These are phyloP conservation scores for Fragum whitleyi DNA, from an alignment of 2,888 invertebrate genomes.

Conservation along the genomic window DNA sequence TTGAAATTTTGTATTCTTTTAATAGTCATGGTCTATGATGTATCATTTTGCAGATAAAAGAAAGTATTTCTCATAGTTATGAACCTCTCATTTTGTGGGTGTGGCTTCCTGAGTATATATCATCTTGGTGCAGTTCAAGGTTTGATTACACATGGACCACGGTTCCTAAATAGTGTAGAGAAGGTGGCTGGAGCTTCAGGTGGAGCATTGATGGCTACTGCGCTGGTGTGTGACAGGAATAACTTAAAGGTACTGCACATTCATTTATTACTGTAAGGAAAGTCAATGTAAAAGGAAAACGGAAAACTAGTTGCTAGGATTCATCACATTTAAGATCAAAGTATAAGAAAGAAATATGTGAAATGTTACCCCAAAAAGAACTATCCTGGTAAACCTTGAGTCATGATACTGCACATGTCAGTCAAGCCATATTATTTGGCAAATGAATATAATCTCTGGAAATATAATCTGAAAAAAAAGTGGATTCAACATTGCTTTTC, in stretches of 20 bases:
- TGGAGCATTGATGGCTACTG: slow-evolving; percentile 95
- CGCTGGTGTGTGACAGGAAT: slow-evolving; percentile 84
- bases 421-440: too few species aligned
- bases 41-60: neutral
- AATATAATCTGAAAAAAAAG: too few species aligned
- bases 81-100: slow-evolving; percentile 96
- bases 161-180: slow-evolving; percentile 87
- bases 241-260: slow-evolving; percentile 64
- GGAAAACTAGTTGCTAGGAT: neutral
- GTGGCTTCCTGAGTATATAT: slow-evolving; percentile 99
- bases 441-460: too few species aligned
- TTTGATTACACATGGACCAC: slow-evolving; percentile 97
- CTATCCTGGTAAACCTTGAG: too few species aligned
- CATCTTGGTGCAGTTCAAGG: slow-evolving; percentile 99
- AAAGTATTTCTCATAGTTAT: slow-evolving; percentile 26
- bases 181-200: slow-evolving; percentile 90
- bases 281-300: too few species aligned
- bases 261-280: too few species aligned
- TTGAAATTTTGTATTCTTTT: too few species aligned
- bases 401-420: too few species aligned
- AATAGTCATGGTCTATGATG: too few species aligned
- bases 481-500: too few species aligned
- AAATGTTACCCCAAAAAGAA: too few species aligned
- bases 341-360: neutral
- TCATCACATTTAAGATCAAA: neutral